These are phyloP conservation scores for Echiichthys vipera DNA, from an alignment of 2,797 vertebrate species.

Conservation along the genomic window DNA sequence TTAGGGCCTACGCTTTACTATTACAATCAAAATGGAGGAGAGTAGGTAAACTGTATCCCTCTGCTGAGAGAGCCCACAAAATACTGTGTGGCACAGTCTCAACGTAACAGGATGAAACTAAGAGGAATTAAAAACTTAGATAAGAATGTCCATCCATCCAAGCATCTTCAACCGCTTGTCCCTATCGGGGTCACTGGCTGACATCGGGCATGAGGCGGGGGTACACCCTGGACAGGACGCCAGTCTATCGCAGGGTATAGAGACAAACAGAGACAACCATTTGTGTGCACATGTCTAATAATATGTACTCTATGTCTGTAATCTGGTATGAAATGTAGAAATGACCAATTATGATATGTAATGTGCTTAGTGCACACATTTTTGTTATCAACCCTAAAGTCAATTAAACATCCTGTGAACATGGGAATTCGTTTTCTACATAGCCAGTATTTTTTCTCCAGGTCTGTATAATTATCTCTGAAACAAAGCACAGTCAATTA, in stretches of 20 bases:
- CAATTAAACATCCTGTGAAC: conserved; percentile 54
- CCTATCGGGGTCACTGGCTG: too few species aligned
- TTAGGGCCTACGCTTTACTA: conserved; percentile 67
- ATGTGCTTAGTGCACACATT: conserved; percentile 61
- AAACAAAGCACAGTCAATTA: conserved; percentile 48
- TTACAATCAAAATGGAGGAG: conserved; percentile 79
- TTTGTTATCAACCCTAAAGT: conserved; percentile 56
- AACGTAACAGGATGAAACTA: conserved; percentile 33
- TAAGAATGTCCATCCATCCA: too few species aligned
- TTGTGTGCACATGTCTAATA: background rate
- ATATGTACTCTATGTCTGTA: background rate
- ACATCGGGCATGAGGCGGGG: too few species aligned
- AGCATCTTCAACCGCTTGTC: too few species aligned
- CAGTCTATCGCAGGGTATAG: too few species aligned
- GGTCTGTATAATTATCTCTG: conserved; percentile 60
- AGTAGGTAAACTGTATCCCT: conserved; percentile 23
- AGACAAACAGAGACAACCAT: too few species aligned
- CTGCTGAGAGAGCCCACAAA: conserved; percentile 9
- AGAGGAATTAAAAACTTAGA: conserved; percentile 49
- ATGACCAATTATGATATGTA: conserved; percentile 32
- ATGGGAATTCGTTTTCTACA: conserved; percentile 59
- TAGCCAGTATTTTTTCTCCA: conserved; percentile 47
- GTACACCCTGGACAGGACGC: too few species aligned
- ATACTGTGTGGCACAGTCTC: conserved; percentile 2
- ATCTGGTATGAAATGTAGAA: conserved; percentile 16